These are phyloP conservation scores for Papilio protenor DNA, from an alignment of 2,888 invertebrate species.

Conservation along the genomic window DNA sequence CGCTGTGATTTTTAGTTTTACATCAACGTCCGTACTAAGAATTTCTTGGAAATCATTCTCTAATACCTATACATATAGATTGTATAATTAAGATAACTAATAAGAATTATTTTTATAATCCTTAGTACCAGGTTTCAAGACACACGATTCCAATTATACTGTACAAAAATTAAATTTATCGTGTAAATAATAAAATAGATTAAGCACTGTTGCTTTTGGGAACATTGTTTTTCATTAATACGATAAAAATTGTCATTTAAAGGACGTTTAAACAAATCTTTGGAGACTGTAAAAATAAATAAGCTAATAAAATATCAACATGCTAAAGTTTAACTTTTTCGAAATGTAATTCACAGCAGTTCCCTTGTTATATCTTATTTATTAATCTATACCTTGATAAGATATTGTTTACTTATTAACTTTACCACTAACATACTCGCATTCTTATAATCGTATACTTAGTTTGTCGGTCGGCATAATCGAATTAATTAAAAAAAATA, in stretches of 20 bases:
- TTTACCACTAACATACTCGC: conserved; percentile 32
- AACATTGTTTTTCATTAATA: conserved; percentile 49
- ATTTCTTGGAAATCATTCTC: conserved; percentile 50
- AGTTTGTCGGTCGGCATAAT: conserved; percentile 37
- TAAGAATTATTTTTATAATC: conserved; percentile 77
- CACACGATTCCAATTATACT: conserved; percentile 60
- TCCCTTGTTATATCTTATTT: conserved; percentile 35
- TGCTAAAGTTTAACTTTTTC: conserved; percentile 38
- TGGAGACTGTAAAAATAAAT: conserved; percentile 47
- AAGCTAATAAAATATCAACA: conserved; percentile 19
- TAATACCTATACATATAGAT: conserved; percentile 49
- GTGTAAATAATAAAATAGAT: conserved; percentile 58
- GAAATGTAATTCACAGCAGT: conserved; percentile 39
- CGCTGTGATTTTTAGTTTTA: conserved; percentile 73
- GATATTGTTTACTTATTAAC: conserved; percentile 32
- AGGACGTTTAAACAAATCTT: conserved; percentile 44
- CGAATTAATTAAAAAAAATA: neutral
- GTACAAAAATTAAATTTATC: conserved; percentile 55
- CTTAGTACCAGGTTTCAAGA: conserved; percentile 66
- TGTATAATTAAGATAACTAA: conserved; percentile 50
- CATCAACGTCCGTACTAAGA: conserved; percentile 48
- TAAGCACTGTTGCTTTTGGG: conserved; percentile 46
- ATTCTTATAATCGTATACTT: conserved; percentile 19
- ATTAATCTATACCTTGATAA: conserved; percentile 31
- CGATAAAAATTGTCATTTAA: conserved; percentile 46